Evolutionary conservation across 2,888 invertebrate species (phyloP), one percentile per base, ranked within the genome.

Genomic region (Actias luna): DNA sequence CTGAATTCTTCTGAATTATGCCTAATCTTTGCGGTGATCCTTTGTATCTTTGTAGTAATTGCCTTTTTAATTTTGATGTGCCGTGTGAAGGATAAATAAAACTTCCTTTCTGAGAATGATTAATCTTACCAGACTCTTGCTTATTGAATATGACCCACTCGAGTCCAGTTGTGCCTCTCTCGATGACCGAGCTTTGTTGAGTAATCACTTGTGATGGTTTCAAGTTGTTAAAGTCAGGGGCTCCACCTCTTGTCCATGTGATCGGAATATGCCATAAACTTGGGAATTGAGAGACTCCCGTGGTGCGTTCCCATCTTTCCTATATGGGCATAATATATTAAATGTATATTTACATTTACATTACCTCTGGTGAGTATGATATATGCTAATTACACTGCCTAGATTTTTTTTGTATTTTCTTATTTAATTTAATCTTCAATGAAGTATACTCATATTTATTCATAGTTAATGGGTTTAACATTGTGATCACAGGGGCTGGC

Each of bases 121-220:
- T 58, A 35, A 39, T 60, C 74, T 78, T 77, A 94, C 95, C 94
- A 65, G 93, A 87, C 75, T 93, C 88, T 73, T 94, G 94, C 59
- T 94, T 86, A 76, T 95, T 95, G 64, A 94, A 92, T 31, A 95
- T 84, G 8, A 95, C 87, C 95, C 95, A 95, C 69, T 94, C 93
- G 1, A 76, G 64, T 3, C 85, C 88, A 60, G 67, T 70, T 0
- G 78, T 77, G 16, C 83, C 87, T 64, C 87, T 79, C 0, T 83
- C 61, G 7, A 92, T 78, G 0, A 71, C 65, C 1, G 76, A 75
- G 0, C 72, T 59, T 62, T 73, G 70, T 0, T 58, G 70, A 1
- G 80, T 81, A 16, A 91, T 68, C 14, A 92, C 66, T 52, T 83
- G 75, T 2, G 84, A 75, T 10, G 93, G 92, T 67, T 90, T 89